Percentiles rank a stretch among this genome's conserved stretches.
Evolutionary conservation across 2,113 vertebrate genomes (phyloP).

Genomic region (Lophotis ruficrista): DNA sequence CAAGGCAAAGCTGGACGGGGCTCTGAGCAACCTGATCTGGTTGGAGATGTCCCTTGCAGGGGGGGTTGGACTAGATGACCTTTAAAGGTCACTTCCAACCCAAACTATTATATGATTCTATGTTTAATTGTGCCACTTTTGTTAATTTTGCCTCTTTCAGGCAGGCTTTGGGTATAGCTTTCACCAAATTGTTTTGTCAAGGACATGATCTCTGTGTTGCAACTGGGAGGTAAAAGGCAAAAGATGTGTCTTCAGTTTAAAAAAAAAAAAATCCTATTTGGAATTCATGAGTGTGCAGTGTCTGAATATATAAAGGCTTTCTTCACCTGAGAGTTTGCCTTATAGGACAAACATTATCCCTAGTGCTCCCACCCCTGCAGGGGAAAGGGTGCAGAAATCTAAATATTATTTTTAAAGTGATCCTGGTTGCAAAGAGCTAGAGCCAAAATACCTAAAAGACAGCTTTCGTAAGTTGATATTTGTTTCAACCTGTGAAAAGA

Average conservation of each 20-base stretch:
- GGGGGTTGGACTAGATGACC: too few species aligned
- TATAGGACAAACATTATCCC: conserved; percentile 39
- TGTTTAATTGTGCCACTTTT: background rate
- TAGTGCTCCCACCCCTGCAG: background rate
- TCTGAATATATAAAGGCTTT: conserved; percentile 28
- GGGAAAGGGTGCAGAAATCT: conserved; percentile 41
- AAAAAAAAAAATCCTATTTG: background rate
- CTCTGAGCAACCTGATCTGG: too few species aligned
- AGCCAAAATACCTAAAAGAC: conserved; percentile 43
- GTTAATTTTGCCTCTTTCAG: background rate
- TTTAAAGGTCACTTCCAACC: too few species aligned
- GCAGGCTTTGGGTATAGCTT: background rate
- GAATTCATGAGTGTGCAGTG: conserved; percentile 5
- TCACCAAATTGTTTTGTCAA: background rate
- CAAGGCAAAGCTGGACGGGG: too few species aligned
- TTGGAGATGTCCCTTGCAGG: too few species aligned
- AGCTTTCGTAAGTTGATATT: conserved; percentile 39
- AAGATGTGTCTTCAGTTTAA: background rate
- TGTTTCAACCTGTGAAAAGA: conserved; percentile 47
- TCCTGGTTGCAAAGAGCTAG: conserved; percentile 33
- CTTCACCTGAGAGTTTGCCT: conserved; percentile 33
- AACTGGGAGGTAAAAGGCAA: background rate
- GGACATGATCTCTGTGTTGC: background rate
- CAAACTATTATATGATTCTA: too few species aligned
- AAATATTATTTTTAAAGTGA: conserved; percentile 55